phyloP scores from a whole-genome alignment of 2,113 vertebrate genomes.

The Notothenia rossii region DNA sequence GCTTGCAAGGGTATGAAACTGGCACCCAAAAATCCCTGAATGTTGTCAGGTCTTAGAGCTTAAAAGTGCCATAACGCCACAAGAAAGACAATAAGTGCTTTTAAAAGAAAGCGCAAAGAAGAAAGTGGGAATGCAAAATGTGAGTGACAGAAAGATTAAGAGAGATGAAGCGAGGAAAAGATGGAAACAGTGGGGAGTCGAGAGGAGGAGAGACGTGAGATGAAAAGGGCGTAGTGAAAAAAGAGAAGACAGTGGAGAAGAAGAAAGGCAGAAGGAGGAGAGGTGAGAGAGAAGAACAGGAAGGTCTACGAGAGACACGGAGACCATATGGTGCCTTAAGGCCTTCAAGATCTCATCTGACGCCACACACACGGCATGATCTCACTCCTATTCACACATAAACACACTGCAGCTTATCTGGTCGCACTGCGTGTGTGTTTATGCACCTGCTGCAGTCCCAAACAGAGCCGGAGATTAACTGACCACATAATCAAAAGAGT shows the following conservation, averaged over 20 bases:
- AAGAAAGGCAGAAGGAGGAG: conserved; percentile 37
- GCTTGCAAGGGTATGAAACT: neutral
- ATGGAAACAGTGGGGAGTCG: conserved; percentile 25
- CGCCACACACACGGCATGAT: conserved; percentile 38
- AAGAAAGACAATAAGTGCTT: conserved; percentile 6
- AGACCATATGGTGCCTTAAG: conserved; percentile 72
- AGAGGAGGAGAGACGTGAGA: conserved; percentile 29
- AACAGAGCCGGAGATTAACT: conserved; percentile 56
- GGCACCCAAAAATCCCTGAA: neutral
- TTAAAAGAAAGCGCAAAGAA: conserved; percentile 19
- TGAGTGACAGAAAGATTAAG: conserved; percentile 34
- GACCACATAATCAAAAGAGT: conserved; percentile 47
- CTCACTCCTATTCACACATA: conserved; percentile 29
- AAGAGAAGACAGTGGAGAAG: conserved; percentile 34
- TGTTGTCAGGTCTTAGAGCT: neutral
- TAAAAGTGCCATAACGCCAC: neutral
- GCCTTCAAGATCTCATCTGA: conserved; percentile 56
- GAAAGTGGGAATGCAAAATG: conserved; percentile 19
- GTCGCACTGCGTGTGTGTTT: conserved; percentile 20
- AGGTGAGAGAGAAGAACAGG: conserved; percentile 48
- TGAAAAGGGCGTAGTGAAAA: conserved; percentile 36
- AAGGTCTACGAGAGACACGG: conserved; percentile 50
- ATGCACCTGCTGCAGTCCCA: conserved; percentile 24
- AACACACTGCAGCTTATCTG: conserved; percentile 25
- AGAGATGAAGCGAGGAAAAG: conserved; percentile 34